Evolutionary conservation across 2,113 vertebrate genomes (phyloP), one percentile per base, ranked within the genome.

Genomic region (Holacanthus passer): DNA sequence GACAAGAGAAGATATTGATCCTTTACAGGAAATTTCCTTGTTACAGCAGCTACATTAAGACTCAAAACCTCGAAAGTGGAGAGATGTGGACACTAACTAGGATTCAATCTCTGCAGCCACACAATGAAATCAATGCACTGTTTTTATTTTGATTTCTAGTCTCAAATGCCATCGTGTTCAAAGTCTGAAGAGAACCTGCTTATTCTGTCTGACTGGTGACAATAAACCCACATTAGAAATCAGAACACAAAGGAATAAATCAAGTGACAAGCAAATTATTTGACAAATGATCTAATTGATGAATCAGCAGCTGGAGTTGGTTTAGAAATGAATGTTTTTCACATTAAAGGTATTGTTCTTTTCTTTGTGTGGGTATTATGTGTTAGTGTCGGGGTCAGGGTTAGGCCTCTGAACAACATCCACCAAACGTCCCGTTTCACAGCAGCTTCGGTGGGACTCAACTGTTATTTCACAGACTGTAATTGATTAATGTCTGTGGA

Each of bases 401-500:
- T n/a, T n/a, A n/a, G n/a, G n/a, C 47, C 24, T 53, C 41, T 45
- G 27, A 56, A 74, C 37, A 50, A 45, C 17, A 8, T 58, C 27
- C 50, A 45, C n/a, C 41, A 22, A 74, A 69, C 17, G 50, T 74
- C 70, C 62, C 29, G 6, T 43, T 41, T 68, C 17, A 55, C 31
- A 19, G 24, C 43, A 31, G 39, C 45, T 50, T 35, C 22, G 27
- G 24, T 56, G 56, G 43, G 56, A 27, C 56, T 72, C 58, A 73
- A 64, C 55, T 83, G 83, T 82, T 84, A 37, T 88, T 82, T 88
- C 64, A 72, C 74, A 84, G 81, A 82, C 65, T 87, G 75, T 86
- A 82, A 74, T 77, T 85, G 84, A 86, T 86, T 82, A 79, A 87
- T 90, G 81, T n/a, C n/a, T n/a, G n/a, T n/a, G n/a, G n/a, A n/a